Evolutionary conservation across 2,113 vertebrate genomes (phyloP), one percentile per base, ranked within the genome.

Genomic region (Eonycteris spelaea): DNA sequence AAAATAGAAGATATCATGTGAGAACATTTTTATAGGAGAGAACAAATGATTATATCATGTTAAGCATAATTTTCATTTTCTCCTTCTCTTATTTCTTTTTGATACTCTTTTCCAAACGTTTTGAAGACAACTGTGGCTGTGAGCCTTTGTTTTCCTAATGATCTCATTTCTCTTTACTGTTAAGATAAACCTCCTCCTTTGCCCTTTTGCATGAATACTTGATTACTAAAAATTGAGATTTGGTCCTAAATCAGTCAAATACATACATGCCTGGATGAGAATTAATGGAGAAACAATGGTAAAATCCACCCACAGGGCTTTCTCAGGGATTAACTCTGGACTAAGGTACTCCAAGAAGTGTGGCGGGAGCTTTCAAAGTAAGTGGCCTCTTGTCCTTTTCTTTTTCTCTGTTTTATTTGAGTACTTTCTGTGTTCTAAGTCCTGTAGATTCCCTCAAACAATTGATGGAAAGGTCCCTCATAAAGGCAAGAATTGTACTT

Each of bases 91-190:
- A 57, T 67, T 74, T 77, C 67, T 38, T 61, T n/a, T 85, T 18
- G 43, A n/a, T 30, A 65, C 1, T 68, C 55, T 85, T 55, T 92
- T 71, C 89, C 45, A 71, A 86, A 59, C 6, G 63, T 59, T n/a
- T 28, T 38, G 15, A 80, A 79, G 86, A 55, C 18, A 63, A 75
- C 55, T 22, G 22, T 53, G 22, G 26, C 63, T 53, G 8, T n/a
- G 43, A 85, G 43, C 18, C 63, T 95, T 86, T 78, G 28, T 63
- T 53, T 67, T 70, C 55, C 68, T 74, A 63, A 55, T 24, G 45
- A 88, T 33, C n/a, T 43, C n/a, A 33, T 84, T 96, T 87, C 87
- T 96, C 35, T 74, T 84, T 51, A 40, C 59, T 84, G 16, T 55
- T 26, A 51, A 80, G 63, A 73, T 79, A 82, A 90, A 30, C 16